Percentiles rank a stretch among this genome's conserved stretches.
These are phyloP conservation scores for Benitochromis conjunctus DNA, from an alignment of 2,113 vertebrate species.

Conservation along the genomic window DNA sequence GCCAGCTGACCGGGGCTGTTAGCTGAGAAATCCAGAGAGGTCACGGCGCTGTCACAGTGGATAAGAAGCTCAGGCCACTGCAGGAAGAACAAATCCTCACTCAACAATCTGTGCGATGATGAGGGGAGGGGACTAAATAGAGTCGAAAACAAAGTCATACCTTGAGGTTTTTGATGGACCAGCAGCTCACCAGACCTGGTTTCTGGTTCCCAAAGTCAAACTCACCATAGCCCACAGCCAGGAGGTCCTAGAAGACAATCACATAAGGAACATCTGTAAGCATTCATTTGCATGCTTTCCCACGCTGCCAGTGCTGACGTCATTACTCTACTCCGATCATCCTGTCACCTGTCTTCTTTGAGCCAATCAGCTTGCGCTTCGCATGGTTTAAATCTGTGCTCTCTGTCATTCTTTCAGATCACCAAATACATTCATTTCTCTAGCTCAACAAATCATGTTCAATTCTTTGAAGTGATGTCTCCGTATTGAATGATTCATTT, in stretches of 20 bases:
- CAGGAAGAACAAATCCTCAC: background rate
- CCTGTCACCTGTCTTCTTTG: background rate
- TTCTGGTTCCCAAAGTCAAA: constrained; percentile 72
- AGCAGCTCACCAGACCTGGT: constrained; percentile 86
- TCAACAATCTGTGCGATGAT: background rate
- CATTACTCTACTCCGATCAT: too few relatives aligned
- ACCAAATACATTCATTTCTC: background rate
- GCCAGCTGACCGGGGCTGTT: constrained; percentile 76
- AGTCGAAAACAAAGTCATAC: constrained; percentile 49
- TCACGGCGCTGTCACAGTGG: constrained; percentile 74
- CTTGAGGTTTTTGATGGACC: constrained; percentile 89
- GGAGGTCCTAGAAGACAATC: constrained; percentile 75
- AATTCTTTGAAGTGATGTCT: background rate
- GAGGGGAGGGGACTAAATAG: background rate
- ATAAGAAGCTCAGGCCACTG: constrained; percentile 90
- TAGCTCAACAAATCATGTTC: background rate
- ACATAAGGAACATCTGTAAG: background rate
- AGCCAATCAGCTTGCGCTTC: background rate
- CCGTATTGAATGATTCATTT: too few relatives aligned
- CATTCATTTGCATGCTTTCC: background rate
- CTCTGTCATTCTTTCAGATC: background rate
- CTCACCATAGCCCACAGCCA: constrained; percentile 86
- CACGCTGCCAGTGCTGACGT: background rate
- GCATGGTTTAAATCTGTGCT: background rate
- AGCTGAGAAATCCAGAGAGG: constrained; percentile 83